Base-by-base conservation (phyloP, 2,888 invertebrate genomes). In the Acheta domesticus region DNA sequence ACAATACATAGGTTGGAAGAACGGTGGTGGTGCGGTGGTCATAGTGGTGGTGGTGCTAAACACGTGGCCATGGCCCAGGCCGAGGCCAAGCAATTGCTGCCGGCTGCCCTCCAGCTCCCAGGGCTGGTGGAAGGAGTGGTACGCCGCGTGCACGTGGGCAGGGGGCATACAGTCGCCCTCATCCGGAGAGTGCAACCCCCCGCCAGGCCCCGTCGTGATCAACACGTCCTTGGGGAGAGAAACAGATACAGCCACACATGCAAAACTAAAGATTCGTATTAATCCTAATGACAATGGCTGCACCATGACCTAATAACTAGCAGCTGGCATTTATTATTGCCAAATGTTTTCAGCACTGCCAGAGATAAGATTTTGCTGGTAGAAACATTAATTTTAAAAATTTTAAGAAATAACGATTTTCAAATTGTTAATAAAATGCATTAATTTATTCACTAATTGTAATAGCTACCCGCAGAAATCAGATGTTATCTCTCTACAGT, bases 21-120 rank as follows among this genome's bases (percentile, higher is more conserved):
- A 80, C 79, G 79, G 80, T 78, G 82, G 81, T 76, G 80, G 78
- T 80, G 80, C 78, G 77, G 80, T 77, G 75, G 78, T 77, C 77
- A 79, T 76, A 74, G 77, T 49, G 78, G 79, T 81, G 81, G 50
- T 81, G 49, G 77, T 79, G 79, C 78, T 78, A 75, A 76, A 77
- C 78, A 77, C 77, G 77, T 80, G 79, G 80, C 76, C 77, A 76
- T 74, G 78, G 49, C 76, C 77, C 75, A 73, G 75, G 78, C 78
- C 50, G 80, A 78, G 79, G 78, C 80, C 48, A 78, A 77, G 79
- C 76, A 86, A 84, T 84, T 87, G 86, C 84, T 88, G 88, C 86
- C 91, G 88, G 85, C 90, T 89, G 86, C 91, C 91, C 85, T 89
- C 89, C 87, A 91, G 87, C 88, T 92, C 91, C 92, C 92, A 92